Percentiles rank a stretch among this genome's conserved stretches.
phyloP scores from a whole-genome alignment of 2,113 vertebrate genomes.

The Cheilinus undulatus region DNA sequence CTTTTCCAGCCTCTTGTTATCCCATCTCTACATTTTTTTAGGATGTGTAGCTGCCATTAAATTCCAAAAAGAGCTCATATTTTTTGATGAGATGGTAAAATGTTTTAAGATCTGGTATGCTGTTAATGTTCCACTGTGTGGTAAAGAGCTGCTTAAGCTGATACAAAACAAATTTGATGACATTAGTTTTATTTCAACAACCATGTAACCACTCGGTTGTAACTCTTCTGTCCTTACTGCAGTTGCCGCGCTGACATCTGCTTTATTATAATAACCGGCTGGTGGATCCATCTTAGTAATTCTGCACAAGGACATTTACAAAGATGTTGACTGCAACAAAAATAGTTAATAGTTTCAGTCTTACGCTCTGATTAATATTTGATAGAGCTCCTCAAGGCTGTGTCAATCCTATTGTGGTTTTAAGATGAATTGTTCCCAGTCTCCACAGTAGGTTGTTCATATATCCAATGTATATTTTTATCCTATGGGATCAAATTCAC shows the following conservation, averaged over 20 bases:
- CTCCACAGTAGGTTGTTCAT: slow-evolving; percentile 21
- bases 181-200: too few species aligned
- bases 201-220: too few species aligned
- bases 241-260: background rate
- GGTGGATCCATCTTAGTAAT: background rate
- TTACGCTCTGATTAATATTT: slow-evolving; percentile 34
- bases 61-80: too few species aligned
- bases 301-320: background rate
- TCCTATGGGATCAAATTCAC: slow-evolving; percentile 28
- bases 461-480: slow-evolving; percentile 12
- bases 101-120: too few species aligned
- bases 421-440: slow-evolving; percentile 13
- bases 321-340: background rate
- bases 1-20: too few species aligned
- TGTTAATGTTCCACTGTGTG: too few species aligned
- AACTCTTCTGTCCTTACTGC: background rate
- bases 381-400: slow-evolving; percentile 7
- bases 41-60: too few species aligned
- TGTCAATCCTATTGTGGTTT: slow-evolving; percentile 31
- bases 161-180: too few species aligned
- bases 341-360: background rate
- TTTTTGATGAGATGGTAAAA: too few species aligned
- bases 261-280: background rate
- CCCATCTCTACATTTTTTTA: too few species aligned
- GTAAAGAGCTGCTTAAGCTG: too few species aligned